Evolutionary conservation across 2,797 vertebrate species (phyloP).

Genomic region (Tiaroga cobitis): DNA sequence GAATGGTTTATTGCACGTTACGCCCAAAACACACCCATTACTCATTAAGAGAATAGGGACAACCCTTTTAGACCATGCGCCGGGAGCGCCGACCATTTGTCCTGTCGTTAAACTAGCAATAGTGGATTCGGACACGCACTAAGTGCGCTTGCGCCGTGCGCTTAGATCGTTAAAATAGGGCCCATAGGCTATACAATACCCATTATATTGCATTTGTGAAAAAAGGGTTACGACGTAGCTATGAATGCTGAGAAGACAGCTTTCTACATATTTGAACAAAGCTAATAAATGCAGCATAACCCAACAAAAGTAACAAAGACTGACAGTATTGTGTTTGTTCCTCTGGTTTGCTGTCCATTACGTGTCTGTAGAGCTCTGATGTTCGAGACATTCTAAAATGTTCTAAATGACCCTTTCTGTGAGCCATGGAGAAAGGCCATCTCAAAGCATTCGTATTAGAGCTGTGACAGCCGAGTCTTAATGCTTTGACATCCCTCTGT

Average conservation of each 20-base stretch:
- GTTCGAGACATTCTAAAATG: conserved; percentile 6
- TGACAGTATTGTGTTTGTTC: background rate
- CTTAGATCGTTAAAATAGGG: too few species aligned
- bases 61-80: too few species aligned
- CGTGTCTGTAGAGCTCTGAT: conserved; percentile 4
- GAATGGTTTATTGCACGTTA: too few species aligned
- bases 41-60: too few species aligned
- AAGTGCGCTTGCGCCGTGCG: too few species aligned
- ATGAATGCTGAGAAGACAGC: background rate
- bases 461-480: conserved; percentile 63
- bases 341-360: background rate
- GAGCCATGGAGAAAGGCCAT: conserved; percentile 45
- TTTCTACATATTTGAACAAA: background rate
- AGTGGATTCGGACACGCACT: too few species aligned
- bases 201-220: background rate
- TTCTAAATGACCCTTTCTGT: conserved; percentile 54
- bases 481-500: conserved; percentile 67
- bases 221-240: background rate
- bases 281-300: conserved; percentile 11
- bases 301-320: background rate
- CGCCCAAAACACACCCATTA: too few species aligned
- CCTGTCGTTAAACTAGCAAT: too few species aligned
- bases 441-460: conserved; percentile 50
- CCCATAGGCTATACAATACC: too few species aligned
- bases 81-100: too few species aligned